Base-by-base conservation (phyloP, 2,113 vertebrate genomes). In the Chaetodon auriga region DNA sequence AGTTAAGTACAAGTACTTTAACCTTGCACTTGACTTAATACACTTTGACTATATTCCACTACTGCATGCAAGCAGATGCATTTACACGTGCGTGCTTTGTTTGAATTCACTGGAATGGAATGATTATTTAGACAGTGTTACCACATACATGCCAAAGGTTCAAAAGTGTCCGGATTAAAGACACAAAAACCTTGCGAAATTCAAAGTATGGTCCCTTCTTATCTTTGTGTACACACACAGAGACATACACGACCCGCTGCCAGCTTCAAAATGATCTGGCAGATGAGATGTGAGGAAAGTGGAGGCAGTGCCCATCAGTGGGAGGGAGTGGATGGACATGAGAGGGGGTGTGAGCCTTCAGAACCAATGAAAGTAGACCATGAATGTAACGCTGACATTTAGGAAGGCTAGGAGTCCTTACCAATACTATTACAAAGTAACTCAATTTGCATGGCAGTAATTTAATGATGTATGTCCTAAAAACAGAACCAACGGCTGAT, bases 341-440 rank as follows among this genome's bases (percentile, higher is more conserved):
- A 64, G 73, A 78, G 15, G 74, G 83, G 87, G 83, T 75, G 89
- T 91, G 86, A 70, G 30, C 51, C 58, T 30, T 41, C 9, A 21
- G 13, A 72, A 70, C 87, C 90, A 92, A 91, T 91, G 48, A 86
- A 36, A 73, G 1, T 2, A 41, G 6, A 60, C 30, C 19, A 61
- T 48, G 11, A 43, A 70, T 25, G 53, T 55, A n/a, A 76, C 61
- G 46, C 38, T n/a, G 75, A 77, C 82, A 83, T 89, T 81, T 70
- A 80, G 43, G 41, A 61, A 6, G 14, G 15, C 19, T 1, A 45
- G 23, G n/a, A 14, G 65, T n/a, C 55, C 8, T 64, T 54, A 64
- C 60, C 63, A 69, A 4, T n/a, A 41, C 19, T 25, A 49, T 36
- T 11, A 60, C 30, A 48, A 35, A 62, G 41, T 21, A 45, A 66